Conservation (phyloP, 2,113 vertebrate genomes). For the Platycercus adscitus region DNA sequence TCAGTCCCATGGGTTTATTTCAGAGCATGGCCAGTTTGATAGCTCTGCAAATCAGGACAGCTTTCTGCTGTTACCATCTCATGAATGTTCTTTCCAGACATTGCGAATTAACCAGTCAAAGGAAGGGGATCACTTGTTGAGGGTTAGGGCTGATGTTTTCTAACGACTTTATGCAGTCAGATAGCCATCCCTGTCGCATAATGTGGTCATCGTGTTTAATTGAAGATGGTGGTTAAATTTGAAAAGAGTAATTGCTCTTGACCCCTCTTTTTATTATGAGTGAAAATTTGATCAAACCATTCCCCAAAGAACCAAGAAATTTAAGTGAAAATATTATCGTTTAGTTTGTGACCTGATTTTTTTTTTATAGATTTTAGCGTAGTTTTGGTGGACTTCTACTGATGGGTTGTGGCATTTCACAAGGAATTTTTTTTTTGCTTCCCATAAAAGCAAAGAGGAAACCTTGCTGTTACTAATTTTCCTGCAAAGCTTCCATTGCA, state of each 20-base stretch:
- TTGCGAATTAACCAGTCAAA: not conserved
- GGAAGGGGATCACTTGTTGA: not conserved
- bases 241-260: not conserved
- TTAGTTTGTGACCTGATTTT: not conserved
- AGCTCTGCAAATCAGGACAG: not conserved
- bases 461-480: not conserved
- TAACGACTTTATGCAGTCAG: not conserved
- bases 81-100: not conserved
- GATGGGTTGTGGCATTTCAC: not conserved
- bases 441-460: not conserved
- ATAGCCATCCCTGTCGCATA: not conserved
- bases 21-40: not conserved
- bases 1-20: not conserved
- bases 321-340: not conserved
- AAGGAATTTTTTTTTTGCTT: not conserved
- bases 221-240: not conserved
- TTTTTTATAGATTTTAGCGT: not conserved
- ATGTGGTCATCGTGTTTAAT: not conserved
- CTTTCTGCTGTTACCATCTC: not conserved
- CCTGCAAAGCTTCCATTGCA: not conserved
- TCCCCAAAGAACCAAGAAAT: conserved; percentile 1
- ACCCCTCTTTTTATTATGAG: not conserved
- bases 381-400: not conserved
- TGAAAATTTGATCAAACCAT: not conserved
- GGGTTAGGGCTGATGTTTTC: not conserved